Evolutionary conservation across 2,888 invertebrate genomes (phyloP), one percentile per base, ranked within the genome.

Genomic region (Dynastes tityus): DNA sequence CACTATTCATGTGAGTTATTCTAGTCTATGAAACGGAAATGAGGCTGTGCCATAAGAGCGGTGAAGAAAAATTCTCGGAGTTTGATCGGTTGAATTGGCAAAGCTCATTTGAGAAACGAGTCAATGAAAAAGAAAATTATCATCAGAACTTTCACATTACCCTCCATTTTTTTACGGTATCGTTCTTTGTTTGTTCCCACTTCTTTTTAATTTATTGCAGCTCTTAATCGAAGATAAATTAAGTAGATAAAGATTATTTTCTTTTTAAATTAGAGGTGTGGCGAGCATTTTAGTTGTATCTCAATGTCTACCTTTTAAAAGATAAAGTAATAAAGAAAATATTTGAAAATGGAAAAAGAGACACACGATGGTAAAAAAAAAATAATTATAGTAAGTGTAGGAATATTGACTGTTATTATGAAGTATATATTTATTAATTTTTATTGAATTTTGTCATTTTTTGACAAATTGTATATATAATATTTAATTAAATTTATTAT

Each of bases 1-100:
- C 68, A 75, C 76, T 51, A 67, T 74, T 67, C 83, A 84, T 83
- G 80, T 82, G 82, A 83, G 83, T 83, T 80, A 83, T 83, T 84
- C 83, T 84, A 84, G 84, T 84, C 84, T 82, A 80, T 81, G 80
- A 82, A 83, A 82, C 85, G 85, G 85, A 85, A 85, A 86, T 87
- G 87, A 87, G 89, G 89, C 89, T 89, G 89, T 89, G 89, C 87
- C 87, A 83, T 86, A 86, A 86, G 53, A 55, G 84, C 16, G 85
- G 80, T 80, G 80, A n/a, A 16, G 32, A 55, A 81, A 81, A 45
- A 45, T 45, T 45, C 45, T 77, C 81, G 79, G 78, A 81, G 78
- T 76, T 78, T 65, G 78, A 76, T 78, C 77, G 74, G 27, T 81
- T 51, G 77, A 75, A 76, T 71, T 74, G 70, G 78, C 76, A 77